Base-by-base conservation (phyloP, 2,797 vertebrate genomes). In the Microctenopoma lineatum region DNA sequence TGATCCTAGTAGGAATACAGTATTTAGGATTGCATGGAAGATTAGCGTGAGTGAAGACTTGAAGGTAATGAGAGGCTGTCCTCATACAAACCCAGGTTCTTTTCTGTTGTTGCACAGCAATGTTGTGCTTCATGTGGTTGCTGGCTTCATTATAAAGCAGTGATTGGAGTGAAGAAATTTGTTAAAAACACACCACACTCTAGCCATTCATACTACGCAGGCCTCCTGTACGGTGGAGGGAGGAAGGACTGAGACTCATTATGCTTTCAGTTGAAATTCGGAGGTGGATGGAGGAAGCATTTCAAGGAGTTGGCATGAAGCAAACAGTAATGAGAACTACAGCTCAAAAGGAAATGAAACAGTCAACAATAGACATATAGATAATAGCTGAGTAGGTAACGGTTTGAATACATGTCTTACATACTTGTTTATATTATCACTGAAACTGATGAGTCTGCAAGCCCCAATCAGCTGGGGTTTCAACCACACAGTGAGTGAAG, bases 71-170 rank as follows among this genome's bases (percentile, higher is more conserved):
- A 76, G 36, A 66, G 65, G 38, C 65, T 3, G 1, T 55, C 45
- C 0, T 66, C 18, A 0, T 54, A 15, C 59, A 48, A 53, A 53
- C 60, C 21, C 15, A 13, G 8, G 21, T 57, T 69, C 25, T 52
- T 29, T 39, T 51, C 70, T 48, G 42, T 66, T 73, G 70, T 66
- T 59, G 77, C 21, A 66, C 47, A 50, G 65, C 57, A 51, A 52
- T 36, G 34, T 50, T 38, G 18, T 29, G 13, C 58, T 56, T 50
- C 2, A 25, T 54, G 62, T 39, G 63, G 51, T 58, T 29, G 38
- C 13, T 46, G 4, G 54, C 41, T 53, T 32, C 39, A 25, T 25
- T 51, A 16, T 44, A 45, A 14, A 29, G 53, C 54, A 25, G 27
- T 65, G 70, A 70, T 79, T 75, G 51, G 16, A 70, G 16, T 54